phyloP scores from a whole-genome alignment of 2,113 vertebrate genomes.

The Deroptyus accipitrinus region DNA sequence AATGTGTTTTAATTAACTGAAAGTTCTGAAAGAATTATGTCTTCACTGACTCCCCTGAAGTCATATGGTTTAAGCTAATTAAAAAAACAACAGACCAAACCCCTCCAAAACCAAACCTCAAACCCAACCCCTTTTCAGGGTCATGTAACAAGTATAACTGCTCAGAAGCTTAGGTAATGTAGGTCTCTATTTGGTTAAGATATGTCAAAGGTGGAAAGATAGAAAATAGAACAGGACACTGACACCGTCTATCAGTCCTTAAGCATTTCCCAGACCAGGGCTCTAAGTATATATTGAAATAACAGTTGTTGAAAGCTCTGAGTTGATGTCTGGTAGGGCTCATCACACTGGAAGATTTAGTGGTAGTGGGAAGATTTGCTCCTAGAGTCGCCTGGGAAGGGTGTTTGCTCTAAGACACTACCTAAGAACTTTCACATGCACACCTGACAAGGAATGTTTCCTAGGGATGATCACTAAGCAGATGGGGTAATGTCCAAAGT shows the following conservation, averaged over 20 bases:
- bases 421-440: neutral
- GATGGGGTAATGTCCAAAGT: neutral
- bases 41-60: neutral
- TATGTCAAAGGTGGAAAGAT: neutral
- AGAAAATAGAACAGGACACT: neutral
- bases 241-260: neutral
- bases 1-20: neutral
- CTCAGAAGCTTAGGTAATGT: neutral
- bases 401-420: neutral
- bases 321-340: neutral
- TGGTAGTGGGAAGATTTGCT: neutral
- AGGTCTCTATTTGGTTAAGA: neutral
- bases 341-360: neutral
- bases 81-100: neutral
- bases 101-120: neutral
- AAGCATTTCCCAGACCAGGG: neutral
- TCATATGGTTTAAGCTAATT: neutral
- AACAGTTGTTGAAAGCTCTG: neutral
- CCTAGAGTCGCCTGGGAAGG: neutral
- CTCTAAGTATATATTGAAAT: neutral
- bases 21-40: neutral
- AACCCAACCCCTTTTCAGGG: neutral
- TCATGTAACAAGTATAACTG: neutral
- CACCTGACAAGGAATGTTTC: neutral
- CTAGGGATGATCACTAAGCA: neutral